phyloP scores from a whole-genome alignment of 2,797 vertebrate species.

The Cossypha heuglini region DNA sequence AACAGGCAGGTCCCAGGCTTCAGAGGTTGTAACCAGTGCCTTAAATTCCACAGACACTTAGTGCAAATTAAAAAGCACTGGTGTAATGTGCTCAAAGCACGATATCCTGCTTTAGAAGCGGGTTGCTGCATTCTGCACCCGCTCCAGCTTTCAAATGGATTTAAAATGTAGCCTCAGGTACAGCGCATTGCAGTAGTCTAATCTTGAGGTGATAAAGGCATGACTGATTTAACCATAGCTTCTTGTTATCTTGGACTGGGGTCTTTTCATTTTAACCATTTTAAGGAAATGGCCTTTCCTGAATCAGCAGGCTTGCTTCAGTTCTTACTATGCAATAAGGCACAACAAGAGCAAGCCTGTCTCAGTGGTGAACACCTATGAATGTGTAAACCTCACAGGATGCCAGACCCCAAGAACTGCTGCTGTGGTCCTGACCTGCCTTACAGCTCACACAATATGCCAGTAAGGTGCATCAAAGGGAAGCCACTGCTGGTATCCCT shows the following conservation, averaged over 20 bases:
- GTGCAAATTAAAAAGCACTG: slow-evolving; percentile 28
- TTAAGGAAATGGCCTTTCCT: slow-evolving; percentile 55
- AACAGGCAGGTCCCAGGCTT: background rate
- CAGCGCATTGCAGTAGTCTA: slow-evolving; percentile 59
- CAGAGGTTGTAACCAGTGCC: slow-evolving; percentile 1
- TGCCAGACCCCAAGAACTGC: background rate
- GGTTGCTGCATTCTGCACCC: slow-evolving; percentile 36
- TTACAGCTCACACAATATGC: background rate
- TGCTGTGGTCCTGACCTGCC: background rate
- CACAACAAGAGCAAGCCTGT: background rate
- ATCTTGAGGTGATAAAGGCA: slow-evolving; percentile 69
- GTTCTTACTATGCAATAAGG: background rate
- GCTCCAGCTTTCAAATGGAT: slow-evolving; percentile 67
- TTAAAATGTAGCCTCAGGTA: slow-evolving; percentile 67
- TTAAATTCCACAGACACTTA: slow-evolving; percentile 27
- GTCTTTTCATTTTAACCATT: slow-evolving; percentile 68
- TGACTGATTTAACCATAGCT: slow-evolving; percentile 67
- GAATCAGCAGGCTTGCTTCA: slow-evolving; percentile 21
- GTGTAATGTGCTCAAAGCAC: slow-evolving; percentile 25
- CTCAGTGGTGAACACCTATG: background rate
- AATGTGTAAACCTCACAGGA: background rate
- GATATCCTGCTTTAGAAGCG: slow-evolving; percentile 38
- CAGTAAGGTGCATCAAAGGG: slow-evolving; percentile 25
- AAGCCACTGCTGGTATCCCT: background rate
- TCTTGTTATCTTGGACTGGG: slow-evolving; percentile 51